Conservation (phyloP, 2,113 vertebrate species). For the Phaethornis superciliosus region DNA sequence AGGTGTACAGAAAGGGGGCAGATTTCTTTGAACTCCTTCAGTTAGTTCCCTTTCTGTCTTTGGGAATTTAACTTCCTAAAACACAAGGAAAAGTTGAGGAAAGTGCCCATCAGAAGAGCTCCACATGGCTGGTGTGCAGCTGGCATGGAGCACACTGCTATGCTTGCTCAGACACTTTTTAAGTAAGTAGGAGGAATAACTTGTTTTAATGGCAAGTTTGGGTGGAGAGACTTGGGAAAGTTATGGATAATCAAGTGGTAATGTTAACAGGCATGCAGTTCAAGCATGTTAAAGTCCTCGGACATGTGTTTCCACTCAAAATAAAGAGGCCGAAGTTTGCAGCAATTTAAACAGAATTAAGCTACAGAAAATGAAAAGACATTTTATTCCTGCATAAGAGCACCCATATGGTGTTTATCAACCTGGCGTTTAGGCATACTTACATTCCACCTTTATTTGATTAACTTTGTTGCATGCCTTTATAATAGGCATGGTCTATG, state of each 20-base stretch:
- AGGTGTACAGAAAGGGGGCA: not conserved
- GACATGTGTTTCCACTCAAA: slow-evolving; percentile 64
- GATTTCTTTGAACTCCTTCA: not conserved
- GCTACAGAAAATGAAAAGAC: slow-evolving; percentile 50
- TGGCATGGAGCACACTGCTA: not conserved
- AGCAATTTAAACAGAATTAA: slow-evolving; percentile 65
- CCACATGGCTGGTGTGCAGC: not conserved
- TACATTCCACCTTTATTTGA: slow-evolving; percentile 52
- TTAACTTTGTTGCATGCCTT: slow-evolving; percentile 34
- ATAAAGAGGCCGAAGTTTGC: slow-evolving; percentile 39
- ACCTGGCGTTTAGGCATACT: not conserved
- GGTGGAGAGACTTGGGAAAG: not conserved
- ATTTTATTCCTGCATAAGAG: slow-evolving; percentile 23
- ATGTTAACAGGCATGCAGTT: slow-evolving; percentile 40
- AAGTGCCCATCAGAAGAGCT: not conserved
- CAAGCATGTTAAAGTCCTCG: not conserved
- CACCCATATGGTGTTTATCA: slow-evolving; percentile 42
- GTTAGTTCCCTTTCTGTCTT: not conserved
- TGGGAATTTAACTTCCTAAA: not conserved
- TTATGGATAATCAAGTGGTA: slow-evolving; percentile 28
- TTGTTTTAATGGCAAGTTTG: not conserved
- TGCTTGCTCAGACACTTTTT: not conserved
- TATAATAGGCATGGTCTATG: not conserved
- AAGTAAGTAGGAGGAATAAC: not conserved
- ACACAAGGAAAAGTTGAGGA: fast-evolving